Percentiles rank a stretch among this genome's conserved stretches.
phyloP scores from a whole-genome alignment of 2,888 invertebrate species.

The Ichneumoninae sp. region DNA sequence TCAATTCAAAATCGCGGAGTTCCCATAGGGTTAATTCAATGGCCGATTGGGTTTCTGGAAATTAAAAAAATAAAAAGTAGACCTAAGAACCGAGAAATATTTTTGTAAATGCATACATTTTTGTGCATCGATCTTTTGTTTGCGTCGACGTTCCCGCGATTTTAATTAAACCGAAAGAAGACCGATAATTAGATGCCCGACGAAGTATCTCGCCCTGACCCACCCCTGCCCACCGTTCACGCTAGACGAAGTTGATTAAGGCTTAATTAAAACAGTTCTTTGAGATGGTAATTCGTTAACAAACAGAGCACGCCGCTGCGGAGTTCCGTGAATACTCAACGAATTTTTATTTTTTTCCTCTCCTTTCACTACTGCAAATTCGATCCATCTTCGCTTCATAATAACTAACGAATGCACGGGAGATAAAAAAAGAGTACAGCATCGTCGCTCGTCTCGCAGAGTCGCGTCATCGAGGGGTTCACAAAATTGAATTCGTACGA shows the following conservation, averaged over 20 bases:
- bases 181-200: slow-evolving; percentile 78
- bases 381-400: slow-evolving; percentile 7
- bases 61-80: background rate
- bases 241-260: slow-evolving; percentile 83
- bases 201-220: slow-evolving; percentile 42
- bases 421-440: background rate
- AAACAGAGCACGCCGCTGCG: slow-evolving; percentile 76
- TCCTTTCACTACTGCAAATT: slow-evolving; percentile 54
- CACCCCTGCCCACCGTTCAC: slow-evolving; percentile 65
- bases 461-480: background rate
- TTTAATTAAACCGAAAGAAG: slow-evolving; percentile 84
- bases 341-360: slow-evolving; percentile 16
- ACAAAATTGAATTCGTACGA: slow-evolving; percentile 32
- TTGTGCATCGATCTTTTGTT: slow-evolving; percentile 41
- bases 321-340: slow-evolving; percentile 34
- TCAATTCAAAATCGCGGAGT: no score
- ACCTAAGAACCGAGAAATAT: background rate
- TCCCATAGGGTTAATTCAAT: no score
- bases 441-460: background rate
- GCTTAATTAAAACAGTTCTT: slow-evolving; percentile 84
- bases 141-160: slow-evolving; percentile 76
- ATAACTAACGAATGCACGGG: slow-evolving; percentile 8
- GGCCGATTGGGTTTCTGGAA: no score
- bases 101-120: slow-evolving; percentile 7
- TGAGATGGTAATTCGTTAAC: slow-evolving; percentile 84